A percentile compares a stretch with the other conserved stretches of the same genome.
Conservation (phyloP, 92 coral and sea anemone genomes). For the Metridium senile region DNA sequence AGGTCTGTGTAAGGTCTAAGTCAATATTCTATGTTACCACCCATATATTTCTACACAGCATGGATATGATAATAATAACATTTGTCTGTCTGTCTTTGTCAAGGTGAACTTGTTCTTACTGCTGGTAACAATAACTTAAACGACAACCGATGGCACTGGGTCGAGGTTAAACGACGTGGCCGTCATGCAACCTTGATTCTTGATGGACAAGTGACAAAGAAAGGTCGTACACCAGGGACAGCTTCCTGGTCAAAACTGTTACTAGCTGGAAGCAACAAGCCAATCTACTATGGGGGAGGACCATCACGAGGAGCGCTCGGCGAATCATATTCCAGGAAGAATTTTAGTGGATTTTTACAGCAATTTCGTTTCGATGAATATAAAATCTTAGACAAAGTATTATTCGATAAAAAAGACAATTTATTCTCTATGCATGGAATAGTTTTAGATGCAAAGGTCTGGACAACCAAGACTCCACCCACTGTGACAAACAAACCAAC, state of each 20-base stretch:
- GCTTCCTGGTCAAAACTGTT: constrained; percentile 30
- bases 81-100: too few species aligned
- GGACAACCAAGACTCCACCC: constrained; percentile 15
- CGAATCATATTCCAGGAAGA: constrained; percentile 51
- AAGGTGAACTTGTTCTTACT: constrained; percentile 37
- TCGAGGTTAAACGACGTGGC: constrained; percentile 45
- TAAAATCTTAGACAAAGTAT: constrained; percentile 53
- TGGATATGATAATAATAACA: too few species aligned
- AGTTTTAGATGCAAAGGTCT: constrained; percentile 53
- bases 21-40: too few species aligned
- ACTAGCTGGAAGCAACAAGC: constrained; percentile 17
- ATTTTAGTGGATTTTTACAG: constrained; percentile 73
- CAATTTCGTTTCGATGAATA: constrained; percentile 67
- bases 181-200: constrained; percentile 42
- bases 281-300: constrained; percentile 68
- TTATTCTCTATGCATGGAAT: constrained; percentile 61
- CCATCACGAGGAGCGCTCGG: constrained; percentile 38
- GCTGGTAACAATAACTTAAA: constrained; percentile 21
- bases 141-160: constrained; percentile 68
- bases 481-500: constrained; percentile 19
- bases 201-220: constrained; percentile 32
- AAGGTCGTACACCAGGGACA: constrained; percentile 27
- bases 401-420: constrained; percentile 39
- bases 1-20: too few species aligned
- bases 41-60: too few species aligned